Base-by-base conservation (phyloP, 1,140 invertebrate species). In the Branchinecta lynchi region DNA sequence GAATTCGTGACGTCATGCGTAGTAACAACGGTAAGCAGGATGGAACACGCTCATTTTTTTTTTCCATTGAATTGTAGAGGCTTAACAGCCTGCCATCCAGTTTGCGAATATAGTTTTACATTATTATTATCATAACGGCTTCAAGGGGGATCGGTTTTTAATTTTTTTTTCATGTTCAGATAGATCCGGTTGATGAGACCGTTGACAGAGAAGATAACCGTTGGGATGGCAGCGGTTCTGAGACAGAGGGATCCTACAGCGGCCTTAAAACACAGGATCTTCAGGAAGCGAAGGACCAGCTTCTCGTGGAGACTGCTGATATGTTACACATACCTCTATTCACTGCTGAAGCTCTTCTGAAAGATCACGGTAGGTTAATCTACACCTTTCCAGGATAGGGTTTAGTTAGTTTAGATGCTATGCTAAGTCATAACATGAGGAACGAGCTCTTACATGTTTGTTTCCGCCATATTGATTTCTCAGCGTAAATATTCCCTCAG, bases 311-410 rank as follows among this genome's bases (percentile, higher is more conserved):
- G 77, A 88, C 86, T 12, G 85, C 86, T 21, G 86, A 88, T 77
- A 88, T 88, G 86, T 78, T 89, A 10, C 84, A 86, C 75, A 83
- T 88, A 46, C 85, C 86, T 3, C 77, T 88, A 12, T 88, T 88
- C 76, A 87, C 86, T 66, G 86, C 87, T 15, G 87, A 89, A 78
- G 86, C 85, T 66, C 76, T 89, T 20, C 79, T 89, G 12, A 77
- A 86, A 73, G 84, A 87, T 75, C 84, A 87, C 78, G 86, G 86
- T 87, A 78, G 75, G 73, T 72, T 8, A 17, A 17, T 32, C 20
- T 68, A n/a, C 44, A 32, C n/a, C n/a, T 68, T 43, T 44, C 44
- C 7, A 43, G 17, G 17, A 0, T 68, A 32, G 17, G 66, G 10
- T n/a, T 71, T 72, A 15, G 12, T 65, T 15, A 44, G 15, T 6